Evolutionary conservation across 1,140 invertebrate genomes (phyloP).

Genomic region (Nylanderia fulva): DNA sequence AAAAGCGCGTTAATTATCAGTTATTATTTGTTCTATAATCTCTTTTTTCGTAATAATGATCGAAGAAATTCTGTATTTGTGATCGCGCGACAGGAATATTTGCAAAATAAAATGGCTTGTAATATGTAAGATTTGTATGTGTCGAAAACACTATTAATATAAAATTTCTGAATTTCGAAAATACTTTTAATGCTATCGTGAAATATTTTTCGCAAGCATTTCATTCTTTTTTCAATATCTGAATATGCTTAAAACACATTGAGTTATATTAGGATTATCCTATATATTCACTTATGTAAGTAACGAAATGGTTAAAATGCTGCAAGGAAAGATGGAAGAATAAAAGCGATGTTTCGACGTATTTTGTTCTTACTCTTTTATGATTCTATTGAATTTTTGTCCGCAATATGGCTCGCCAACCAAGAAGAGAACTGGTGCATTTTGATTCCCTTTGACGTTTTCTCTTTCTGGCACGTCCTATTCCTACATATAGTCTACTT

Average conservation of each 20-base stretch:
- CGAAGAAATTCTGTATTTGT: not conserved
- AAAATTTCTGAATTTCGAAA: not conserved
- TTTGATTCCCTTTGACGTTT: conserved; percentile 29
- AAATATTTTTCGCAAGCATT: conserved; percentile 10
- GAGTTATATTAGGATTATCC: not conserved
- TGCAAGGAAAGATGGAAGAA: not conserved
- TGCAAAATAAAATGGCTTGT: not conserved
- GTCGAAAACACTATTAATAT: not conserved
- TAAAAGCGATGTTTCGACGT: not conserved
- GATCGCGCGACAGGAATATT: not conserved
- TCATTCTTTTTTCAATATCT: not conserved
- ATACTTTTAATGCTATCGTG: not conserved
- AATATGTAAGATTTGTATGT: no score
- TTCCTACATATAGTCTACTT: not conserved
- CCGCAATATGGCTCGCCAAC: not conserved
- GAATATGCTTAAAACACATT: conserved; percentile 1
- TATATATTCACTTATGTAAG: not conserved
- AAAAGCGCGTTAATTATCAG: not conserved
- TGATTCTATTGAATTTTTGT: conserved; percentile 8
- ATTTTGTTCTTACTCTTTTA: conserved; percentile 17
- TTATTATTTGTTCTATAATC: not conserved
- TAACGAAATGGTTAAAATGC: conserved; percentile 27
- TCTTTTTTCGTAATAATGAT: not conserved
- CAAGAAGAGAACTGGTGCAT: conserved; percentile 18
- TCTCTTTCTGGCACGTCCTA: conserved; percentile 5